Conservation (phyloP, 2,888 invertebrate species). For the Ceriagrion tenellum region DNA sequence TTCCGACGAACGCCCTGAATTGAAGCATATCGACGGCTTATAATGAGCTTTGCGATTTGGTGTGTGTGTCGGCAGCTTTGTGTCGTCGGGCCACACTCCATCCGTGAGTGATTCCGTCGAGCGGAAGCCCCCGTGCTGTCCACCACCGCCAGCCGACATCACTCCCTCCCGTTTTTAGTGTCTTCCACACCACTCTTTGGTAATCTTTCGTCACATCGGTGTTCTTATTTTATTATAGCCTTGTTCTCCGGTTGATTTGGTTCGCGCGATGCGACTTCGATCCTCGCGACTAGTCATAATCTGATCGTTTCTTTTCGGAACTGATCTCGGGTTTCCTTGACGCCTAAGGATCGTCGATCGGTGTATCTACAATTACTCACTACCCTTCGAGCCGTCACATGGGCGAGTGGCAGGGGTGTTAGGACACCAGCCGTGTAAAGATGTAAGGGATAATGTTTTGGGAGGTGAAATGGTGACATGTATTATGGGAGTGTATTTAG, state of each 20-base stretch:
- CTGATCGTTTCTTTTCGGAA: neutral
- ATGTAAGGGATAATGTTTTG: no score
- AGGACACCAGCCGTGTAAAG: no score
- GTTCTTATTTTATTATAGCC: neutral
- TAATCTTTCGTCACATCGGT: neutral
- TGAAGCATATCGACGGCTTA: neutral
- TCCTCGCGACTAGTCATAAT: neutral
- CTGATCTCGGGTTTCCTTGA: neutral
- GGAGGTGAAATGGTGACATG: no score
- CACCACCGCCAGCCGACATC: neutral
- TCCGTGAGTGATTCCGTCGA: neutral
- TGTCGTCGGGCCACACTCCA: neutral
- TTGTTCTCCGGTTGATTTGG: neutral
- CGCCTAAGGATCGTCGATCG: neutral
- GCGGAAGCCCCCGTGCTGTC: neutral
- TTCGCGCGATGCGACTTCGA: neutral
- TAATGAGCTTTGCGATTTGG: conserved; percentile 35
- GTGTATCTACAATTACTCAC: no score
- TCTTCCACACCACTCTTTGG: neutral
- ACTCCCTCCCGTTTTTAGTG: neutral
- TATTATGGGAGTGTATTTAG: no score
- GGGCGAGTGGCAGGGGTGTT: no score
- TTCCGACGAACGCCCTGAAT: neutral
- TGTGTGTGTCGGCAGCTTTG: neutral
- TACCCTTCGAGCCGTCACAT: no score